These are phyloP conservation scores for Trachythela sp. DNA, from an alignment of 64 coral and sea anemone species.

Conservation along the genomic window DNA sequence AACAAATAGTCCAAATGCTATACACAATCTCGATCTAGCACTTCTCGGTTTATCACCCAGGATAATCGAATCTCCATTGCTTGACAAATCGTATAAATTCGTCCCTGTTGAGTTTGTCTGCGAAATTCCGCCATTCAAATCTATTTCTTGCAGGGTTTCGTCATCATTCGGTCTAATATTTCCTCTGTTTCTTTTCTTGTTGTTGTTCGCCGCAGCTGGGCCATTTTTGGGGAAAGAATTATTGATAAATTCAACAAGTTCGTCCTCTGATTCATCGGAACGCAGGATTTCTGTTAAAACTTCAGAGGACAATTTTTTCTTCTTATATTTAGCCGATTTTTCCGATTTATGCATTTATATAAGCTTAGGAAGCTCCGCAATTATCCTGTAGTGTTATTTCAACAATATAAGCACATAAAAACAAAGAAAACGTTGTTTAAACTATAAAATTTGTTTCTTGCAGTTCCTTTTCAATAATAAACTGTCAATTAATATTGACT, in stretches of 20 bases:
- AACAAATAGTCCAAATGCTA: not conserved
- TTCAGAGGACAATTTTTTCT: not conserved
- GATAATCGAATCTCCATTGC: not conserved
- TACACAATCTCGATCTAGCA: not conserved
- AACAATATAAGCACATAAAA: not conserved
- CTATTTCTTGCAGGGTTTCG: not conserved
- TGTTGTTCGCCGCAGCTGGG: not conserved
- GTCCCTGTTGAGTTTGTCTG: not conserved
- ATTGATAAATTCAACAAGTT: slow-evolving; percentile 55
- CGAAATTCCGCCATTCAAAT: not conserved
- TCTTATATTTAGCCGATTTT: not conserved
- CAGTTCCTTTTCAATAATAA: not conserved
- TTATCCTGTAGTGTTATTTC: not conserved
- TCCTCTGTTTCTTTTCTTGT: not conserved
- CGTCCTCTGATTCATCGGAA: slow-evolving; percentile 56
- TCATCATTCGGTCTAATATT: not conserved
- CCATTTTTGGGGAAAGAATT: slow-evolving; percentile 21
- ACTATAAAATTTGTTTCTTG: not conserved
- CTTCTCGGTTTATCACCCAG: not conserved
- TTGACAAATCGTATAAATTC: not conserved
- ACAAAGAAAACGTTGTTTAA: not conserved
- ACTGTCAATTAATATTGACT: not conserved
- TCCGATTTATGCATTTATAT: not conserved
- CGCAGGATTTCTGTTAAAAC: slow-evolving; percentile 54
- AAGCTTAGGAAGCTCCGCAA: not conserved